Base-by-base conservation (phyloP, 2,888 invertebrate species). In the Oscheius sp. region DNA sequence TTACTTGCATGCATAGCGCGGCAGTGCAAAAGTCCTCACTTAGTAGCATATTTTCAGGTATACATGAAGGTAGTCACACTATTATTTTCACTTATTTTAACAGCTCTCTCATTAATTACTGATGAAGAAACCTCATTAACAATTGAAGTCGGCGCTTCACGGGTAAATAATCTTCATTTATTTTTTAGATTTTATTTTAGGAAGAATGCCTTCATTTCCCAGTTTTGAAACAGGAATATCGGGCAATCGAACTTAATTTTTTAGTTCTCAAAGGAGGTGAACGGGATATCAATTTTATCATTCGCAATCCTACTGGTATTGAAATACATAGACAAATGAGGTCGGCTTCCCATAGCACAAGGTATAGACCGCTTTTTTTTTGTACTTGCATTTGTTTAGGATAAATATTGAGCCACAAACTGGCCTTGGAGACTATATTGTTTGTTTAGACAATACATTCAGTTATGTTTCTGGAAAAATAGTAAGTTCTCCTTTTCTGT, bases 391-490 rank as follows among this genome's bases (percentile, higher is more conserved):
- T 23, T 6, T 23, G 1, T 23, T 55, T 46, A 58, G 69, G 21
- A 53, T 74, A 18, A 66, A 53, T 18, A 58, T 74, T 59, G 74
- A 74, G 18, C 35, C 61, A n/a, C 45, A 29, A 29, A 53, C 63
- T 21, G 69, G 46, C 0, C 43, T 55, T 25, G 71, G 70, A n/a
- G 74, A 74, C 29, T 74, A 71, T 18, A 9, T 13, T 16, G 43
- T 76, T 23, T 76, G 76, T 52, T 55, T 76, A n/a, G 76, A 76
- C 41, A 76, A 76, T 56, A 61, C 63, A 16, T 73, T 74, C 49
- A 76, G 76, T 41, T 58, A 58, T 18, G 56, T 61, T n/a, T 64
- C 73, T 18, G 43, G 52, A n/a, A 76, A 76, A 74, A 64, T 64
- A 23, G 76, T 76, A 18, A 29, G 69, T 43, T 56, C 41, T 35